Base-by-base conservation (phyloP, 2,888 invertebrate genomes). In the Carabus problematicus region DNA sequence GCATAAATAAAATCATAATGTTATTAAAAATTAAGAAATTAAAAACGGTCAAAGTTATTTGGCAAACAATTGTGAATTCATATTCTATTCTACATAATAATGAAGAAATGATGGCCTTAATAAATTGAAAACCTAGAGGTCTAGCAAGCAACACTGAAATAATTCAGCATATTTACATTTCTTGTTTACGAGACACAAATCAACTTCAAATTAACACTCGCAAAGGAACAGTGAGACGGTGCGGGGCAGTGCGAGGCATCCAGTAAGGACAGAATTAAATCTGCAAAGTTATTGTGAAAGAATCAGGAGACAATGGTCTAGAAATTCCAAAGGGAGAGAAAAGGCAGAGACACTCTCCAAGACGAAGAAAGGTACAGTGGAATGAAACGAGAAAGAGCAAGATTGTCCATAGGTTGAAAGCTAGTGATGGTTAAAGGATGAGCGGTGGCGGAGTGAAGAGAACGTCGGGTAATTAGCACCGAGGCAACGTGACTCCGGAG, bases 401-500 rank as follows among this genome's bases (percentile, higher is more conserved):
- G 29, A 29, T n/a, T n/a, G 29, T 29, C 29, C 29, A 29, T 29
- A 29, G 29, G 29, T 6, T 29, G 29, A 6, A 29, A 29, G 29
- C 29, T 29, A 29, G 9, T 9, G 52, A 18, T 11, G 52, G 52
- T 18, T 16, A 8, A 18, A 52, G n/a, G 18, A 19, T 18, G 52
- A 52, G 4, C 3, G 54, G 16, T 54, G 64, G 47, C 2, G 47
- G 55, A 11, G 54, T 16, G 9, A 54, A 56, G 40, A 39, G 40
- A 9, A n/a, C 29, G 39, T 29, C 45, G 59, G 45, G 61, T 68
- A 68, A 68, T 68, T 68, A 68, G 67, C 67, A 52, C 52, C 54
- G 60, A 60, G 47, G 61, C 67, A 68, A 68, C 60, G 60, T 66
- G 66, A 66, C 66, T 66, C 72, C 71, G 72, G n/a, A 73, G 73